Conservation (phyloP, 2,113 vertebrate species). For the Rousettus leschenaultii region DNA sequence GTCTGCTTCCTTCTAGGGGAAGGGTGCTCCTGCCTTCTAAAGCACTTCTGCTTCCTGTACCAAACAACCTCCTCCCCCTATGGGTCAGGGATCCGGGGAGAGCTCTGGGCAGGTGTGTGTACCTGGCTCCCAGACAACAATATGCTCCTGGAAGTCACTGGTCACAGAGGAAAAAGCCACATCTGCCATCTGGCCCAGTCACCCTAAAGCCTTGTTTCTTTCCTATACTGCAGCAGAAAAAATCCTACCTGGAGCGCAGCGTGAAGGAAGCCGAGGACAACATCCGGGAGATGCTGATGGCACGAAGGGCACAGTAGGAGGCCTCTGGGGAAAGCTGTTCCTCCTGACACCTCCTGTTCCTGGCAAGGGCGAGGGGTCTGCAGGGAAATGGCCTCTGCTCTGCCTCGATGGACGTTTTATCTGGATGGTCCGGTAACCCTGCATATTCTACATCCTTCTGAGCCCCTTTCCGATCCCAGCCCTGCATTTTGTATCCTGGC, state of each 20-base stretch:
- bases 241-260: constrained; percentile 94
- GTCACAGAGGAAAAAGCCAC: not conserved
- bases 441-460: not conserved
- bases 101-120: not conserved
- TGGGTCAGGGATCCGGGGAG: not conserved
- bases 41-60: not conserved
- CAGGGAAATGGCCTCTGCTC: not conserved
- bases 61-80: not conserved
- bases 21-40: not conserved
- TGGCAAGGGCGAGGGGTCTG: not conserved
- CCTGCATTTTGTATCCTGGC: not conserved
- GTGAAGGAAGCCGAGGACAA: constrained; percentile 98
- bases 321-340: rapidly evolving
- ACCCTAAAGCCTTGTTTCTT: constrained; percentile 38
- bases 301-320: constrained; percentile 90
- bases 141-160: not conserved
- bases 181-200: not conserved
- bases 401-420: not conserved
- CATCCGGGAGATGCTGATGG: constrained; percentile 96
- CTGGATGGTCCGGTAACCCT: not conserved
- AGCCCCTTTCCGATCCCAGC: not conserved
- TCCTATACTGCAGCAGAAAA: constrained; percentile 90
- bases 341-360: not conserved
- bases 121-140: not conserved
- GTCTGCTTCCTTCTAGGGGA: constrained; percentile 52